Evolutionary conservation across 1,140 invertebrate genomes (phyloP), one percentile per base, ranked within the genome.

Genomic region (Pogonomyrmex barbatus): DNA sequence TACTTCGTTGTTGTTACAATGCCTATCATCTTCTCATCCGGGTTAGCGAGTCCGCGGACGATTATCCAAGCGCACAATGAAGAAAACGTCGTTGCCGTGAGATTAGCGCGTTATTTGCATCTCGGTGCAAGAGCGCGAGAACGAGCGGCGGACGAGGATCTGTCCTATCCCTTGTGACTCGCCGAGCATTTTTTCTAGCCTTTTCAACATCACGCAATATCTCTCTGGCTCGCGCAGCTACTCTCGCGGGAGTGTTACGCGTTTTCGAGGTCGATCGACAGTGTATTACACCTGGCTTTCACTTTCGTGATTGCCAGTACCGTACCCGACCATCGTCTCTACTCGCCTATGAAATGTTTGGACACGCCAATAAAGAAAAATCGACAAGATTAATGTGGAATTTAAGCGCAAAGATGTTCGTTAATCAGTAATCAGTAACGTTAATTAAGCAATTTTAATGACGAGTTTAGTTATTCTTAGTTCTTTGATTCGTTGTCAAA

Each of bases 301-400:
- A 93, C 93, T 93, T 93, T 93, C 92, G 87, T 86, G 90, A 90
- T 91, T 89, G 81, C 68, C 89, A 82, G 50, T 68, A 81, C 50
- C 65, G 65, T 42, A 45, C 17, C 60, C 62, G 36, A 70, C 42
- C 39, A n/a, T 45, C 56, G 2, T 77, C 45, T 8, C 6, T 17
- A n/a, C 9, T 47, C 75, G 17, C 14, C 17, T 52, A 36, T 14
- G 10, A 1, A 54, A n/a, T 3, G 0, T 54, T 30, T 9, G 12
- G 8, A 12, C 17, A 50, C 4, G 42, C 1, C 4, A 1, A 77
- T 2, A 63, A 6, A 47, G 14, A 45, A 33, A 45, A 2, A n/a
- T 6, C 24, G 33, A 52, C 0, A 70, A 70, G 2, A 39, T 5
- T 24, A 12, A 63, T 47, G 62, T 62, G 4, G 1, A 63, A 45